Percentiles rank a stretch among this genome's conserved stretches.
Evolutionary conservation across 2,888 invertebrate genomes (phyloP).

Genomic region (Pandemis corylana): DNA sequence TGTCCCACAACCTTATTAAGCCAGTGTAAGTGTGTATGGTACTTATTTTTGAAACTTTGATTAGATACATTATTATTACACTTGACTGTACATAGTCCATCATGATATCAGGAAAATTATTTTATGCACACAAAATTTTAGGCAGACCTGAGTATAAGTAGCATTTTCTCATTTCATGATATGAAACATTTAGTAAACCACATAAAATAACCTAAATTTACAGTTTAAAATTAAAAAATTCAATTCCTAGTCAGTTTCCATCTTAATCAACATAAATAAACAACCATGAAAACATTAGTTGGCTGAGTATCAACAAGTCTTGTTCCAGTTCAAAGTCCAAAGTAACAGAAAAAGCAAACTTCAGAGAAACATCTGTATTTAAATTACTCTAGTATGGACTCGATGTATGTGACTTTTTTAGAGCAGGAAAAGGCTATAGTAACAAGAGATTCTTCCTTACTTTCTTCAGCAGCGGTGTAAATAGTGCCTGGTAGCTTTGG

Average conservation of each 20-base stretch:
- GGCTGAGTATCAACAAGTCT: slow-evolving; percentile 44
- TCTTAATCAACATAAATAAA: slow-evolving; percentile 22
- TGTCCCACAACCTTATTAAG: too few species aligned
- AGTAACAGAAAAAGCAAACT: slow-evolving; percentile 43
- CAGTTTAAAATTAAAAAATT: background rate
- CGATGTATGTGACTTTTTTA: background rate
- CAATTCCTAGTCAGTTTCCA: background rate
- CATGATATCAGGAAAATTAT: too few species aligned
- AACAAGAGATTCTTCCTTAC: slow-evolving; percentile 73
- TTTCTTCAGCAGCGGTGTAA: slow-evolving; percentile 95
- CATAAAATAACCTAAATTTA: background rate
- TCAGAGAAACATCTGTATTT: slow-evolving; percentile 13
- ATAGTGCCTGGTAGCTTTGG: slow-evolving; percentile 97
- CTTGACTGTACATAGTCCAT: too few species aligned
- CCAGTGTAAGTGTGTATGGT: too few species aligned
- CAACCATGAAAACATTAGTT: slow-evolving; percentile 31
- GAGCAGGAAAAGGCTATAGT: background rate
- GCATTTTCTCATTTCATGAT: too few species aligned
- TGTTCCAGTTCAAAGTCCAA: slow-evolving; percentile 67
- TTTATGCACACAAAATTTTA: too few species aligned
- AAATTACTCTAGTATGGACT: background rate
- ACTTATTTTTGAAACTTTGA: too few species aligned
- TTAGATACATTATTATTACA: too few species aligned
- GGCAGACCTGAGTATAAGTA: too few species aligned
- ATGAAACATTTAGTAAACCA: background rate